Percentiles rank a stretch among this genome's conserved stretches.
These are phyloP conservation scores for Mimas tiliae DNA, from an alignment of 2,888 invertebrate genomes.

Conservation along the genomic window DNA sequence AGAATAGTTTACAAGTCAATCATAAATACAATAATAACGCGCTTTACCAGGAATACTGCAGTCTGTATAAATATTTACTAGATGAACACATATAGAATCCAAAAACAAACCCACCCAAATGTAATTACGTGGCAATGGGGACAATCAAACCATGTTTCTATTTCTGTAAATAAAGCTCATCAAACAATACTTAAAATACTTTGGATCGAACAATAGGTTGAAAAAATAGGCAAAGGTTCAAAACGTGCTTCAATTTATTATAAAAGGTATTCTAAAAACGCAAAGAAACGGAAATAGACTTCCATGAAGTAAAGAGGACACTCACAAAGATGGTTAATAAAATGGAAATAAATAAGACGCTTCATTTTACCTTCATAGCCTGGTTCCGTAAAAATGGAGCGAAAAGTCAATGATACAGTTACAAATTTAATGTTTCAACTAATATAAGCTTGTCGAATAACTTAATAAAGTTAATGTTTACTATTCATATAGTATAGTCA, in stretches of 20 bases:
- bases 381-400: constrained; percentile 80
- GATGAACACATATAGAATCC: constrained; percentile 36
- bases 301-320: constrained; percentile 57
- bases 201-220: constrained; percentile 14
- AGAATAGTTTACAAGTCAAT: not conserved
- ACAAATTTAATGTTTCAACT: constrained; percentile 36
- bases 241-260: constrained; percentile 62
- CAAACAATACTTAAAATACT: constrained; percentile 22
- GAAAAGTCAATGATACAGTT: constrained; percentile 68
- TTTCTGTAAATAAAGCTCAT: constrained; percentile 31
- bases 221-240: constrained; percentile 26
- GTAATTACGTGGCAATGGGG: constrained; percentile 30
- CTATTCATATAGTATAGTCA: not conserved
- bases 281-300: constrained; percentile 48
- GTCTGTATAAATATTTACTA: constrained; percentile 31
- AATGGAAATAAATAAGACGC: constrained; percentile 57
- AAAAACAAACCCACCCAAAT: constrained; percentile 30
- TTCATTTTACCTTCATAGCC: constrained; percentile 81
- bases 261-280: constrained; percentile 43
- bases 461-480: constrained; percentile 7
- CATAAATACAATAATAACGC: not conserved
- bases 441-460: not conserved
- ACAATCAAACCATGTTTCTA: constrained; percentile 28
- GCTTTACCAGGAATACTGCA: not conserved
- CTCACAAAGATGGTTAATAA: constrained; percentile 64